These are phyloP conservation scores for Sinocyclocheilus anshuiensis DNA, from an alignment of 2,113 vertebrate species.

Conservation along the genomic window DNA sequence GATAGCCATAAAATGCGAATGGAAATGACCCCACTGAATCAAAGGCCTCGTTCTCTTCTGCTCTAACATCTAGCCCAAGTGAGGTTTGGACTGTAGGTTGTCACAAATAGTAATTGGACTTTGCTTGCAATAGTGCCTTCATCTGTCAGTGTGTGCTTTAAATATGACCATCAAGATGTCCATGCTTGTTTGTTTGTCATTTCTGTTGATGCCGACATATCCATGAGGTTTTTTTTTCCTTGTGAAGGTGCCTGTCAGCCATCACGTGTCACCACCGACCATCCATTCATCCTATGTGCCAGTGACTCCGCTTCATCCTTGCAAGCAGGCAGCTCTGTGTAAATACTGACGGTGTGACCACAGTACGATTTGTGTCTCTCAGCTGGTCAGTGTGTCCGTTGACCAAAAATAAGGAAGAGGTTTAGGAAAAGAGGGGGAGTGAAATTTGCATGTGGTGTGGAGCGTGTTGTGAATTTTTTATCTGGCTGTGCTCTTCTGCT, in stretches of 20 bases:
- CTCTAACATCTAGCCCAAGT: constrained; percentile 70
- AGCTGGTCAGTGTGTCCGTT: constrained; percentile 20
- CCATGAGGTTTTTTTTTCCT: constrained; percentile 36
- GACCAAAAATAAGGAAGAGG: not conserved
- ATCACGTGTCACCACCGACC: constrained; percentile 25
- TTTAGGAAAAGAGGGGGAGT: not conserved
- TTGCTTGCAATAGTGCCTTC: constrained; percentile 84
- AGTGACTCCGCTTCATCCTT: constrained; percentile 48
- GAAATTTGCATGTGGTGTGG: constrained; percentile 29
- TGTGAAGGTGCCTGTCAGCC: constrained; percentile 51
- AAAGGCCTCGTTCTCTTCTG: constrained; percentile 16
- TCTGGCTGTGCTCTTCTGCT: constrained; percentile 43
- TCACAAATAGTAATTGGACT: constrained; percentile 73
- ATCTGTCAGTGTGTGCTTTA: constrained; percentile 68
- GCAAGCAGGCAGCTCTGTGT: constrained; percentile 51
- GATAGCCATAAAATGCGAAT: constrained; percentile 10
- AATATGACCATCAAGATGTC: constrained; percentile 44
- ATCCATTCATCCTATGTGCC: constrained; percentile 35
- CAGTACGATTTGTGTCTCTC: constrained; percentile 47
- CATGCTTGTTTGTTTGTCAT: constrained; percentile 36
- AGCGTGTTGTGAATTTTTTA: constrained; percentile 24
- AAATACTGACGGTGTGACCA: constrained; percentile 15
- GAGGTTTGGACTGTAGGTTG: constrained; percentile 51
- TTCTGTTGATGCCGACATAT: not conserved
- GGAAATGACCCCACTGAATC: not conserved